These are phyloP conservation scores for Nannobrachium achirus DNA, from an alignment of 2,113 vertebrate species.

Conservation along the genomic window DNA sequence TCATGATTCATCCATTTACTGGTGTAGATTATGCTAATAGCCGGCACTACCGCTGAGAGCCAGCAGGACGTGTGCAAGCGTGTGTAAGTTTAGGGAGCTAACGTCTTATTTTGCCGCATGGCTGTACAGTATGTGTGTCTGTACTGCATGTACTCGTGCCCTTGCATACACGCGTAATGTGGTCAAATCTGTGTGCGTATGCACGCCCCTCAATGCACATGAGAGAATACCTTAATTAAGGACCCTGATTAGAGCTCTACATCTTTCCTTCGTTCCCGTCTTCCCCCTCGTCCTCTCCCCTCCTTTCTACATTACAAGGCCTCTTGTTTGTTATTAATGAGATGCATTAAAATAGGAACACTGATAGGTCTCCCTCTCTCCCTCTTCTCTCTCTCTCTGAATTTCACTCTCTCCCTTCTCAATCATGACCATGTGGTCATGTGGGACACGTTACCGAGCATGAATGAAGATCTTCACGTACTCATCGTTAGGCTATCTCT, in stretches of 20 bases:
- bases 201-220: constrained; percentile 29
- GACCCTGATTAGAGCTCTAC: constrained; percentile 44
- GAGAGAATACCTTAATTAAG: constrained; percentile 57
- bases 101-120: too few species aligned
- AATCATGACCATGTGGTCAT: constrained; percentile 19
- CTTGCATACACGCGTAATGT: constrained; percentile 32
- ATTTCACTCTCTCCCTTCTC: constrained; percentile 32
- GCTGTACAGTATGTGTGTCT: too few species aligned
- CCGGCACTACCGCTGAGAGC: too few species aligned
- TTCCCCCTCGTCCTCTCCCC: constrained; percentile 3
- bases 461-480: constrained; percentile 33
- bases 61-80: too few species aligned
- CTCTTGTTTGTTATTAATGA: constrained; percentile 62
- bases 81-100: too few species aligned
- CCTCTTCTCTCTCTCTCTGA: background rate
- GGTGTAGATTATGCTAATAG: too few species aligned
- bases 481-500: background rate
- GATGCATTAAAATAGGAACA: constrained; percentile 63
- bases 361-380: constrained; percentile 6
- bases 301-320: constrained; percentile 35
- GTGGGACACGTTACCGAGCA: background rate
- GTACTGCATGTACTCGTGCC: too few species aligned
- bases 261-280: constrained; percentile 17
- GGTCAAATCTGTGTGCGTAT: constrained; percentile 26
- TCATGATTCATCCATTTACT: too few species aligned